These are phyloP conservation scores for Caenorhabditis becei DNA, from an alignment of 2,888 invertebrate genomes.

Conservation along the genomic window DNA sequence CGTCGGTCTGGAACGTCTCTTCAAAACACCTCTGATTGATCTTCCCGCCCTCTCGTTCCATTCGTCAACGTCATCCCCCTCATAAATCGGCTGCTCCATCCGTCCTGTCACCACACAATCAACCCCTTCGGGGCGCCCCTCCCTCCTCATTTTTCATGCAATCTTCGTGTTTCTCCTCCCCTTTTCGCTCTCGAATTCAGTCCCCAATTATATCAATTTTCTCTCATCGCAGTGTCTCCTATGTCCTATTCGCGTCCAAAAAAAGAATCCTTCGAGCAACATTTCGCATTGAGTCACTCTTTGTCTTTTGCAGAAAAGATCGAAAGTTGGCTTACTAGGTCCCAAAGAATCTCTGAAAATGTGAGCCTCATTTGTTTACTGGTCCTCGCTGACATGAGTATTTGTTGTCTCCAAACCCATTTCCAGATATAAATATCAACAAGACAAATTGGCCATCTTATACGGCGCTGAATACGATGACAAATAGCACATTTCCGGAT, in stretches of 20 bases:
- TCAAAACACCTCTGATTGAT: no score
- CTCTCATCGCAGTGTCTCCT: constrained; percentile 14
- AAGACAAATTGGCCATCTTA: no score
- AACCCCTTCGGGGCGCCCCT: neutral
- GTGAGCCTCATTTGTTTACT: no score
- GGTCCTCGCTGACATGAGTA: no score
- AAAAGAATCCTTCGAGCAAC: neutral
- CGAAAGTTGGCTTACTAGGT: no score
- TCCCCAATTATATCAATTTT: constrained; percentile 52
- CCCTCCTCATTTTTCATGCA: constrained; percentile 21
- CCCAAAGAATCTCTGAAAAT: no score
- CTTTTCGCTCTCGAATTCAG: constrained; percentile 19
- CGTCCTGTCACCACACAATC: neutral
- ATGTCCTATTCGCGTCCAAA: constrained; percentile 1
- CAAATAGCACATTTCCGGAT: no score
- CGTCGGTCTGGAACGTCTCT: no score
- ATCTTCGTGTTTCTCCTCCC: constrained; percentile 28
- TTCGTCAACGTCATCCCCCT: constrained; percentile 16
- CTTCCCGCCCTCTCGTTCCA: neutral
- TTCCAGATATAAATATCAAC: no score
- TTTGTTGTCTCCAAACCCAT: no score
- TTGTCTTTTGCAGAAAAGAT: constrained; percentile 7
- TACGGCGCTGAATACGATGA: no score
- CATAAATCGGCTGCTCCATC: constrained; percentile 21
- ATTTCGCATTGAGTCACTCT: neutral